Percentiles rank a stretch among this genome's conserved stretches.
Conservation (phyloP, 2,113 vertebrate species). For the Macrotus californicus region DNA sequence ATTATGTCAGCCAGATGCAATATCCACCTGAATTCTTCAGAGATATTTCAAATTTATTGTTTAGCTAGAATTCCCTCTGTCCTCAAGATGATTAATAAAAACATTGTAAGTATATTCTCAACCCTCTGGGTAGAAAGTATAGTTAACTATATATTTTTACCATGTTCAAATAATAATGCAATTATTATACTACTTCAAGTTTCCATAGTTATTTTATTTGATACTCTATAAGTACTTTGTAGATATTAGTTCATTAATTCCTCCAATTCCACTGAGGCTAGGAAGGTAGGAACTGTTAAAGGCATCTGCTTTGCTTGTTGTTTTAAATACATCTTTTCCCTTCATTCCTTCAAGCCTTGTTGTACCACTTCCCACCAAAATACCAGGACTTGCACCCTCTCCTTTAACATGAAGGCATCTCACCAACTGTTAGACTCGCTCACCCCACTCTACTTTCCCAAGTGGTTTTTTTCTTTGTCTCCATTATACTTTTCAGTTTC, state of each 20-base stretch:
- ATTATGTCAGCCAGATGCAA: background rate
- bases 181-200: slow-evolving; percentile 32
- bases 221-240: slow-evolving; percentile 50
- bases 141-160: slow-evolving; percentile 42
- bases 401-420: background rate
- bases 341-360: background rate
- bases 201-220: slow-evolving; percentile 50
- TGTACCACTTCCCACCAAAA: background rate
- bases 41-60: background rate
- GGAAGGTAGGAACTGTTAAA: slow-evolving; percentile 3
- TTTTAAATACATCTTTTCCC: background rate
- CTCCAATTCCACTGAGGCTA: slow-evolving; percentile 10
- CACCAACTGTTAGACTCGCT: background rate
- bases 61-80: slow-evolving; percentile 25
- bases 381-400: background rate
- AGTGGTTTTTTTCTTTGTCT: background rate
- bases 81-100: slow-evolving; percentile 53
- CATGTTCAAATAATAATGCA: slow-evolving; percentile 58
- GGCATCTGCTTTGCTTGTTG: background rate
- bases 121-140: slow-evolving; percentile 15
- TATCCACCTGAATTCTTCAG: slow-evolving; percentile 27
- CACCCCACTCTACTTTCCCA: background rate
- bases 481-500: background rate
- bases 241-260: slow-evolving; percentile 68
- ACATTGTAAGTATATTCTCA: slow-evolving; percentile 35